These are phyloP conservation scores for Morpho deidamia DNA, from an alignment of 2,888 invertebrate species.

Conservation along the genomic window DNA sequence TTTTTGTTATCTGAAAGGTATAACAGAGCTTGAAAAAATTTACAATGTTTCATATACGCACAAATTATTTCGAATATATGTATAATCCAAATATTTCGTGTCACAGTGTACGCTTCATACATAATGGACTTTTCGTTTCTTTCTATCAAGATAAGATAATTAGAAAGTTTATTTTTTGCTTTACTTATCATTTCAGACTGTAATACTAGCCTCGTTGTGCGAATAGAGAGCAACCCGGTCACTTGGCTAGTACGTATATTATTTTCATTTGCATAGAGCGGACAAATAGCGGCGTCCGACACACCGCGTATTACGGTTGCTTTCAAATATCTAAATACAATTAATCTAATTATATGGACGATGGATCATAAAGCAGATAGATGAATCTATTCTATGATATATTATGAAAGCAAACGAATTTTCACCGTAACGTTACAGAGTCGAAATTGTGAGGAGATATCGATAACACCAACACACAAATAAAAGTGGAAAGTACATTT, in stretches of 20 bases:
- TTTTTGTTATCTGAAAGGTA: too few relatives aligned
- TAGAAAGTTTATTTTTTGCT: background rate
- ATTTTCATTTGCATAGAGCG: conserved; percentile 71
- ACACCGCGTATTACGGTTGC: background rate
- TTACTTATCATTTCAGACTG: conserved; percentile 4
- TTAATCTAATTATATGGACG: background rate
- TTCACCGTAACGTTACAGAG: too few relatives aligned
- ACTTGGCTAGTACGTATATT: conserved; percentile 59
- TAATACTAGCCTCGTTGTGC: conserved; percentile 51
- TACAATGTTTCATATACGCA: too few relatives aligned
- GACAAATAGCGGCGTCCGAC: conserved; percentile 61
- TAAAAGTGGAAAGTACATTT: too few relatives aligned
- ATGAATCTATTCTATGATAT: too few relatives aligned
- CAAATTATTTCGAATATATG: too few relatives aligned
- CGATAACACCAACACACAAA: too few relatives aligned
- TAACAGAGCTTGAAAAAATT: too few relatives aligned
- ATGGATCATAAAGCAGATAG: too few relatives aligned
- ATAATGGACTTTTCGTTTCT: background rate
- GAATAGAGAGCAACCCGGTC: conserved; percentile 64
- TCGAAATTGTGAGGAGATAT: too few relatives aligned
- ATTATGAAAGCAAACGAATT: too few relatives aligned
- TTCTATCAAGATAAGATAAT: background rate
- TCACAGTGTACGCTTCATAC: too few relatives aligned
- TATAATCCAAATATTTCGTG: background rate
- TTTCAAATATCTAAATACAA: background rate